phyloP scores from a whole-genome alignment of 2,113 vertebrate genomes.

The Leucopternis melanops region DNA sequence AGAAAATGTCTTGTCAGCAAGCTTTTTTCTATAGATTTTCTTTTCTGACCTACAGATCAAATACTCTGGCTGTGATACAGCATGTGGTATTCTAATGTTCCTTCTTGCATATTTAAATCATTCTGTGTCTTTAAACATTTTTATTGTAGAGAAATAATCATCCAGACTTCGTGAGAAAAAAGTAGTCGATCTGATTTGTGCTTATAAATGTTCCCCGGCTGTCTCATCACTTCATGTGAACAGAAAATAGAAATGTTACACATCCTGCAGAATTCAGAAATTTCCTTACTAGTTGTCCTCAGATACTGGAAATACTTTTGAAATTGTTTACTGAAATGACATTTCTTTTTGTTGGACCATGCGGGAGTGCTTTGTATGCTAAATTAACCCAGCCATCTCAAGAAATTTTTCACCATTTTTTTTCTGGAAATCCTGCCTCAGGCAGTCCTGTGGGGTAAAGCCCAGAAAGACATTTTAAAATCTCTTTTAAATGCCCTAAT shows the following conservation, averaged over 20 bases:
- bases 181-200: background rate
- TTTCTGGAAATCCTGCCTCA: background rate
- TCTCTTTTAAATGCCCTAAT: background rate
- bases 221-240: background rate
- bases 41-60: background rate
- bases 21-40: background rate
- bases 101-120: background rate
- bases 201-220: background rate
- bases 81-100: background rate
- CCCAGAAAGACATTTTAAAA: background rate
- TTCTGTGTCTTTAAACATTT: background rate
- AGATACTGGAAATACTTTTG: background rate
- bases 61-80: background rate
- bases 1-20: background rate
- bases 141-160: background rate
- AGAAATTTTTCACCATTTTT: background rate
- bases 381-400: background rate
- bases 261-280: background rate
- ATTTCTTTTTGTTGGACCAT: background rate
- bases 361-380: background rate
- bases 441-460: background rate
- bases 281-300: background rate
- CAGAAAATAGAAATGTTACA: background rate
- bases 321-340: background rate
- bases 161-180: rapidly evolving